Conservation (phyloP, 2,797 vertebrate genomes). For the Eidolon dupreanum region DNA sequence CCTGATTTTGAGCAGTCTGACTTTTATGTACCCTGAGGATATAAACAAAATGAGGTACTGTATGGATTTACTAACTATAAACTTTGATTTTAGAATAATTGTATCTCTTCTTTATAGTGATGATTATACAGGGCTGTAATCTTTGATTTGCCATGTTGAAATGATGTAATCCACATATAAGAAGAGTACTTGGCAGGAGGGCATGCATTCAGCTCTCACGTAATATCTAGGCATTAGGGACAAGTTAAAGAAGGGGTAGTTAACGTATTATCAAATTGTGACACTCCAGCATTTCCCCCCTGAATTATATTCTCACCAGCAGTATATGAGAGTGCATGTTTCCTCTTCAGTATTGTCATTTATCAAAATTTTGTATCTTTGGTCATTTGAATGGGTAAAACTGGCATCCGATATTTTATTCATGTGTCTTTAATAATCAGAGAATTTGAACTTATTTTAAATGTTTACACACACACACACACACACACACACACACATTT, state of each 20-base stretch:
- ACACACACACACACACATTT: not conserved
- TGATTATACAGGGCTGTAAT: not conserved
- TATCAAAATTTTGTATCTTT: not conserved
- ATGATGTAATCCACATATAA: not conserved
- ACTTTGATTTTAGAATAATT: constrained; percentile 15
- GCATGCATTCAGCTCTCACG: not conserved
- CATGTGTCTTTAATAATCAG: not conserved
- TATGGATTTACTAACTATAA: not conserved
- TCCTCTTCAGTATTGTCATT: not conserved
- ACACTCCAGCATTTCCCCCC: not conserved
- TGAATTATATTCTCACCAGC: not conserved
- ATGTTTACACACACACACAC: not conserved
- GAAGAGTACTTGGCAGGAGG: not conserved
- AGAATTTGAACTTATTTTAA: not conserved
- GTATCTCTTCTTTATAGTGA: not conserved
- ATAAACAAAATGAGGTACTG: not conserved
- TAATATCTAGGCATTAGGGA: not conserved
- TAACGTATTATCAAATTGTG: not conserved
- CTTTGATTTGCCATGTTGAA: constrained; percentile 2
- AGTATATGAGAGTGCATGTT: not conserved
- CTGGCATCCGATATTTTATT: not conserved
- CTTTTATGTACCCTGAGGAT: not conserved
- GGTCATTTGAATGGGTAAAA: not conserved
- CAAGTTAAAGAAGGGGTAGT: not conserved
- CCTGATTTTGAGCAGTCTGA: not conserved